Base-by-base conservation (phyloP, 2,888 invertebrate species). In the Gortyna flavago region DNA sequence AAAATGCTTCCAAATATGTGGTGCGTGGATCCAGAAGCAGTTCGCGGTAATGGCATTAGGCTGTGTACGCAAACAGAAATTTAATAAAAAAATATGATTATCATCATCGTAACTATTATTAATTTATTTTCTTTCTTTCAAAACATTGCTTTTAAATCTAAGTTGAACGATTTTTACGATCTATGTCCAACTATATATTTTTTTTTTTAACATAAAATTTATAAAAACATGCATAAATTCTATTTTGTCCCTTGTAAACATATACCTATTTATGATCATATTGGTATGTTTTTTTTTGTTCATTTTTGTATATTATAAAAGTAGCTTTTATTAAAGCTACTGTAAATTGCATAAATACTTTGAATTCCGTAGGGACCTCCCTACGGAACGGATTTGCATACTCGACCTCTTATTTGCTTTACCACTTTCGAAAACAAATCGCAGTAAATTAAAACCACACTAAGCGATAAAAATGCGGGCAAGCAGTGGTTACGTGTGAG, bases 211-310 rank as follows among this genome's bases (percentile, higher is more conserved):
- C 0, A 16, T 18, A 29, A 6, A 21, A 76, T 51, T 64, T 13
- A 41, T 18, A 32, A 32, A 57, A 41, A 57, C 54, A 13, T 25
- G 18, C 35, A n/a, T 44, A 18, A 18, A 32, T 41, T 61, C 11
- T 25, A 61, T 41, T 32, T 59, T 61, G 18, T 5, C n/a, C 13
- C 59, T 72, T 80, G 44, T 25, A 38, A 35, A 29, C 29, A 66
- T 80, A 5, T n/a, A 35, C 35, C 35, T 35, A n/a, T 29, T 64
- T 80, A 38, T 38, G 2, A 70, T 51, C 9, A 51, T 70, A 25
- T 54, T 44, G 8, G 18, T 41, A 0, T n/a, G 25, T 21, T 35
- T 29, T 77, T 77, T 48, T 54, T 51, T 32, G 18, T 41, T 79
- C 11, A 51, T 78, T n/a, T 41, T 79, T 78, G 11, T 32, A 2